Evolutionary conservation across 2,113 vertebrate species (phyloP).

Genomic region (Nasalis larvatus): DNA sequence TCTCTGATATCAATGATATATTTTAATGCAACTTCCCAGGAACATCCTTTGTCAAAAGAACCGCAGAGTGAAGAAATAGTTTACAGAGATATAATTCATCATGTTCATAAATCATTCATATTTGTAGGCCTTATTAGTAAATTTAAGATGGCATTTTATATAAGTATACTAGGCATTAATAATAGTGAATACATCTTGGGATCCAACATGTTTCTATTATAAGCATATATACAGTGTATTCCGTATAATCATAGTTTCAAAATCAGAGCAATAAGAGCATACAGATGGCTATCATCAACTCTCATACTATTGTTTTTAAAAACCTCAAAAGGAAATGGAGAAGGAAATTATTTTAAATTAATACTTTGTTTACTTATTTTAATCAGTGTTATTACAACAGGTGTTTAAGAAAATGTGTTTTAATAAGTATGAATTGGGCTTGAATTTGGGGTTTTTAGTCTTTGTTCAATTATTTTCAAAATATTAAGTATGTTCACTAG

Average conservation of each 20-base stretch:
- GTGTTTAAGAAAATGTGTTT: neutral
- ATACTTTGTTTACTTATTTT: neutral
- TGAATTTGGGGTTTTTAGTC: neutral
- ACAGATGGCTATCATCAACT: neutral
- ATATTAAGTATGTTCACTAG: neutral
- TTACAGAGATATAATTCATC: neutral
- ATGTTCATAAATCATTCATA: neutral
- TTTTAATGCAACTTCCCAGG: slow-evolving; percentile 25
- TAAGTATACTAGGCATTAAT: neutral
- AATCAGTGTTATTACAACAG: neutral
- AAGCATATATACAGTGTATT: neutral
- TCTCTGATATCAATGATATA: slow-evolving; percentile 48
- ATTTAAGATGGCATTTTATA: neutral
- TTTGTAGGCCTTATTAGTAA: neutral
- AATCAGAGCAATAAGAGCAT: neutral
- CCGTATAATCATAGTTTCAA: neutral
- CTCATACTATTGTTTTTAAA: neutral
- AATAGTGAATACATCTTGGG: neutral
- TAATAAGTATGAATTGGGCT: neutral
- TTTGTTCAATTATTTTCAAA: slow-evolving; percentile 23
- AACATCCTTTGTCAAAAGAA: slow-evolving; percentile 28
- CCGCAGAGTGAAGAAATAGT: neutral
- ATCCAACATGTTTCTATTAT: neutral
- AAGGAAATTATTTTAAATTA: neutral
- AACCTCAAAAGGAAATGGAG: neutral